These are phyloP conservation scores for Artibeus lituratus DNA, from an alignment of 2,797 vertebrate genomes.

Conservation along the genomic window DNA sequence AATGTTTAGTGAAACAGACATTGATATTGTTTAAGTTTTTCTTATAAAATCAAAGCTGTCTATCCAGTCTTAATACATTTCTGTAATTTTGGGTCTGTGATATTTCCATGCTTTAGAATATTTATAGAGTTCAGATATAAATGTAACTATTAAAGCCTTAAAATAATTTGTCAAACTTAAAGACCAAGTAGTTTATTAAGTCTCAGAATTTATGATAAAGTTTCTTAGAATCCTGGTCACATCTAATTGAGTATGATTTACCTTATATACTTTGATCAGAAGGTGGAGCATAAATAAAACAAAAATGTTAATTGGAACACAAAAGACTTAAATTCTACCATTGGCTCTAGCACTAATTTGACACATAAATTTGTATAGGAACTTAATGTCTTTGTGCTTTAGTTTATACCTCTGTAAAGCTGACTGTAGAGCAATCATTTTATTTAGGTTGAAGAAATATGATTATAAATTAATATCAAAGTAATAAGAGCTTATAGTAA, in stretches of 20 bases:
- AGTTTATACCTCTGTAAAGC: not conserved
- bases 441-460: not conserved
- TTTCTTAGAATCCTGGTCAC: not conserved
- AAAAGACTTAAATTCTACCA: not conserved
- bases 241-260: not conserved
- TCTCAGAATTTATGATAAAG: not conserved
- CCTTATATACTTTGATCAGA: not conserved
- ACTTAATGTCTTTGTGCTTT: not conserved
- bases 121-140: conserved; percentile 7
- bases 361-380: not conserved
- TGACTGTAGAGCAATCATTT: not conserved
- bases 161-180: not conserved
- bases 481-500: not conserved
- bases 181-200: not conserved
- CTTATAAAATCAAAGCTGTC: conserved; percentile 14
- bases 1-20: not conserved
- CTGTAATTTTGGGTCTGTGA: not conserved
- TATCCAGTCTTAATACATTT: not conserved
- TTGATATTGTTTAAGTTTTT: not conserved
- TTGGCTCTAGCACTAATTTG: not conserved
- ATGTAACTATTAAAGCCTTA: not conserved
- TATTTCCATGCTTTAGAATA: not conserved
- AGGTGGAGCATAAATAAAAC: not conserved
- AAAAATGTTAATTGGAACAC: not conserved
- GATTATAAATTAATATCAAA: not conserved